These are phyloP conservation scores for Phenacoccus solenopsis DNA, from an alignment of 1,140 invertebrate genomes.

Conservation along the genomic window DNA sequence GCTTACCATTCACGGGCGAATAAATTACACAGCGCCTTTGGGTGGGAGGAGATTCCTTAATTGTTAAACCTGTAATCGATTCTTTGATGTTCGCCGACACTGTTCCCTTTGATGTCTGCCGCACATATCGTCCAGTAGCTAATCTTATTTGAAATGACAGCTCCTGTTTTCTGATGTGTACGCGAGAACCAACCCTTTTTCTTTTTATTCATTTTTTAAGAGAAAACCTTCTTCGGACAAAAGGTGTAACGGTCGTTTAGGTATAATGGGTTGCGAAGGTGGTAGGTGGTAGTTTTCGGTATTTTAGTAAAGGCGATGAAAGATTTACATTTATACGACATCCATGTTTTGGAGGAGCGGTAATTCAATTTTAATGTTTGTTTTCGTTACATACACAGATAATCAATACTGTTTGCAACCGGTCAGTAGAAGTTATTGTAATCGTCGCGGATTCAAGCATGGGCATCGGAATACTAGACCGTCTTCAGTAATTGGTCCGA, in stretches of 20 bases:
- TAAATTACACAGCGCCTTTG: constrained; percentile 13
- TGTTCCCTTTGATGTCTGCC: constrained; percentile 1
- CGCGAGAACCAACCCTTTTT: not conserved
- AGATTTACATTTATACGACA: no score
- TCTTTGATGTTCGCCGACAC: constrained; percentile 9
- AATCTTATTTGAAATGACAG: constrained; percentile 9
- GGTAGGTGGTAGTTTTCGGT: no score
- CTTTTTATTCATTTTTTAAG: not conserved
- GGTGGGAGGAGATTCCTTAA: constrained; percentile 13
- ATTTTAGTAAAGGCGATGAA: no score
- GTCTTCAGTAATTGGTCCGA: not conserved
- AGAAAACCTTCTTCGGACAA: not conserved
- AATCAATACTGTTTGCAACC: not conserved
- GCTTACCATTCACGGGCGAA: constrained; percentile 1
- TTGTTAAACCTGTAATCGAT: constrained; percentile 16
- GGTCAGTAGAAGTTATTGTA: not conserved
- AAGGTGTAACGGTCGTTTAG: not conserved
- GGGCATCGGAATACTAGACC: not conserved
- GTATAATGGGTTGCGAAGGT: no score
- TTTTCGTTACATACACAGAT: not conserved
- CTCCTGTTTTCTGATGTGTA: constrained; percentile 5
- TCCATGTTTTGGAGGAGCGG: no score
- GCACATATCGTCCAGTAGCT: constrained; percentile 5
- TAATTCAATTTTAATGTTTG: no score
- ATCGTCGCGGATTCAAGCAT: not conserved